Conservation (phyloP, 2,888 invertebrate species). For the Cyaniris semiargus region DNA sequence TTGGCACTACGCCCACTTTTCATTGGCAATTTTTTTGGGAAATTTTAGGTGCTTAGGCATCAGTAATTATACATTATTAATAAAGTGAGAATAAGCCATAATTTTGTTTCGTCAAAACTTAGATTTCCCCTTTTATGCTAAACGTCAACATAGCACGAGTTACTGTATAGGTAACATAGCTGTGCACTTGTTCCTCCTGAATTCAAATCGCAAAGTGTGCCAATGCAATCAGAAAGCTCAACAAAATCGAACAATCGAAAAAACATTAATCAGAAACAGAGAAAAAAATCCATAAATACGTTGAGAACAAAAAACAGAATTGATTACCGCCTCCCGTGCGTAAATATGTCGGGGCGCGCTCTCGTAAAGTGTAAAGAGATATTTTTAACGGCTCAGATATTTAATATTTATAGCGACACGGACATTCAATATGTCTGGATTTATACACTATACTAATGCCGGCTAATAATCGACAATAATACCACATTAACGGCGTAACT, state of each 20-base stretch:
- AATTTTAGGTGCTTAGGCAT: no score
- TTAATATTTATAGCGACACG: constrained; percentile 78
- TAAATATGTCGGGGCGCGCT: constrained; percentile 73
- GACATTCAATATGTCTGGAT: constrained; percentile 76
- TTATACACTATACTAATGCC: constrained; percentile 66
- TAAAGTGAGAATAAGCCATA: no score
- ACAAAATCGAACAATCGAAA: constrained; percentile 49
- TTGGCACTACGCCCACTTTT: not conserved
- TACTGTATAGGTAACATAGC: no score
- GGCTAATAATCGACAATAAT: constrained; percentile 49
- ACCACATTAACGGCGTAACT: constrained; percentile 37
- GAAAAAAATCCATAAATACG: constrained; percentile 52
- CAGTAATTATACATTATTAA: no score
- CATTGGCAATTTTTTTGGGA: no score
- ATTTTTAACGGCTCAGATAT: constrained; percentile 78
- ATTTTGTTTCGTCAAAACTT: no score
- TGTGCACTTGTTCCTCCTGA: no score
- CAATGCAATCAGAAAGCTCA: not conserved
- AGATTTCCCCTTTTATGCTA: no score
- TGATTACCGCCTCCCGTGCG: constrained; percentile 70
- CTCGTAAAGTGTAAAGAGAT: constrained; percentile 80
- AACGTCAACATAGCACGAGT: no score
- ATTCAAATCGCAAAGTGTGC: not conserved
- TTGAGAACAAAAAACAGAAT: constrained; percentile 67
- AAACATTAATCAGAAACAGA: constrained; percentile 53